phyloP scores from a whole-genome alignment of 2,888 invertebrate species.

The Catocala sponsa region DNA sequence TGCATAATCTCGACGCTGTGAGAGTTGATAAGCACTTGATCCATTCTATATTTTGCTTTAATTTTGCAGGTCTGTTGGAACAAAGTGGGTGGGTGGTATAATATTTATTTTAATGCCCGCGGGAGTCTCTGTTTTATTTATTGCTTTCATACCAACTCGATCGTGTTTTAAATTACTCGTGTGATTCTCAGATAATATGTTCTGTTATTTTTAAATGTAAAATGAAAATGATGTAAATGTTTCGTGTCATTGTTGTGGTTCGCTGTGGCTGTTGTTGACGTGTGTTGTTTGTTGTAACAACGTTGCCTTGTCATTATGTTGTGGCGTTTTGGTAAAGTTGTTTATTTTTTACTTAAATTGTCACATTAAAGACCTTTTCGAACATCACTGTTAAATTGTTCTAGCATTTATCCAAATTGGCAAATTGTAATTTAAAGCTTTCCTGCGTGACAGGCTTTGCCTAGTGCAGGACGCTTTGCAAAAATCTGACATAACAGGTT shows the following conservation, averaged over 20 bases:
- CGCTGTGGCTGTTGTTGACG: background rate
- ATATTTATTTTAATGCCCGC: slow-evolving; percentile 65
- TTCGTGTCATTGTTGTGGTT: background rate
- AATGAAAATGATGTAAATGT: slow-evolving; percentile 13
- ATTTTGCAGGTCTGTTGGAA: slow-evolving; percentile 41
- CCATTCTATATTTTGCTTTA: slow-evolving; percentile 50
- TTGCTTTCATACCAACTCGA: slow-evolving; percentile 68
- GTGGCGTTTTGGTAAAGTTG: too few species aligned
- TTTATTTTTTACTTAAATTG: too few species aligned
- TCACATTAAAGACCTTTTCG: too few species aligned
- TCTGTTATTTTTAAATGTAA: slow-evolving; percentile 48
- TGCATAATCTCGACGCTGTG: slow-evolving; percentile 6
- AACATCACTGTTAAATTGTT: too few species aligned
- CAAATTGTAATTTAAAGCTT: too few species aligned
- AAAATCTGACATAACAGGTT: too few species aligned
- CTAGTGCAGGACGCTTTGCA: too few species aligned
- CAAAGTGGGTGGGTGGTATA: slow-evolving; percentile 49
- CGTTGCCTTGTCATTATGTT: too few species aligned
- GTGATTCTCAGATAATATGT: slow-evolving; percentile 71
- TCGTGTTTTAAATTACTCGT: slow-evolving; percentile 74
- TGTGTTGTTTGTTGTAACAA: background rate
- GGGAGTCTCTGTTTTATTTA: slow-evolving; percentile 65
- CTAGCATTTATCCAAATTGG: too few species aligned
- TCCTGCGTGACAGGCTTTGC: too few species aligned
- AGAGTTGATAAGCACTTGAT: slow-evolving; percentile 39